Evolutionary conservation across 2,113 vertebrate species (phyloP).

Genomic region (Phodopus roborovskii): DNA sequence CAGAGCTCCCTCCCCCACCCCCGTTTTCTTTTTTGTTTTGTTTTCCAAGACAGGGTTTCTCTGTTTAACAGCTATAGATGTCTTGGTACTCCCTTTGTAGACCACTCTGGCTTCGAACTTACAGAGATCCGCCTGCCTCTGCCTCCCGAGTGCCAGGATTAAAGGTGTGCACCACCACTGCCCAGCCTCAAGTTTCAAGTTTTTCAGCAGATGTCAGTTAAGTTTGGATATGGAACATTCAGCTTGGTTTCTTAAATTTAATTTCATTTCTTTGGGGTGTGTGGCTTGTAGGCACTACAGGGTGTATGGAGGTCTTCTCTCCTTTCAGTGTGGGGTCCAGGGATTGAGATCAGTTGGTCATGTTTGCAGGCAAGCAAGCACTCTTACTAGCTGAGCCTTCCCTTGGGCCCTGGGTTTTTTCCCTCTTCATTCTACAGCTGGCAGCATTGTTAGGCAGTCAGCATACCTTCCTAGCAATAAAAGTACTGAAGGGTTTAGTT

Average conservation of each 20-base stretch:
- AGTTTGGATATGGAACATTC: not conserved
- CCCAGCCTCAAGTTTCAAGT: constrained; percentile 13
- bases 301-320: not conserved
- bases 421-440: not conserved
- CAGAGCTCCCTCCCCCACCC: not conserved
- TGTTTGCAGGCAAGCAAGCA: not conserved
- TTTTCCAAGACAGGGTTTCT: not conserved
- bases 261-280: not conserved
- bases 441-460: not conserved
- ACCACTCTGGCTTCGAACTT: not conserved
- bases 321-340: not conserved
- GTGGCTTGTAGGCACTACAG: not conserved
- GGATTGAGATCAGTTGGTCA: not conserved
- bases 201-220: constrained; percentile 22
- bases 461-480: not conserved
- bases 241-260: not conserved
- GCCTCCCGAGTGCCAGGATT: not conserved
- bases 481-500: not conserved
- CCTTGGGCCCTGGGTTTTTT: not conserved
- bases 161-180: not conserved
- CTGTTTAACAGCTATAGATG: not conserved
- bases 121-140: not conserved
- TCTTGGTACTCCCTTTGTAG: not conserved
- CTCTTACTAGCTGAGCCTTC: not conserved
- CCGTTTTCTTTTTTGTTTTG: not conserved